Base-by-base conservation (phyloP, 2,888 invertebrate species). In the Elgonia sp. region DNA sequence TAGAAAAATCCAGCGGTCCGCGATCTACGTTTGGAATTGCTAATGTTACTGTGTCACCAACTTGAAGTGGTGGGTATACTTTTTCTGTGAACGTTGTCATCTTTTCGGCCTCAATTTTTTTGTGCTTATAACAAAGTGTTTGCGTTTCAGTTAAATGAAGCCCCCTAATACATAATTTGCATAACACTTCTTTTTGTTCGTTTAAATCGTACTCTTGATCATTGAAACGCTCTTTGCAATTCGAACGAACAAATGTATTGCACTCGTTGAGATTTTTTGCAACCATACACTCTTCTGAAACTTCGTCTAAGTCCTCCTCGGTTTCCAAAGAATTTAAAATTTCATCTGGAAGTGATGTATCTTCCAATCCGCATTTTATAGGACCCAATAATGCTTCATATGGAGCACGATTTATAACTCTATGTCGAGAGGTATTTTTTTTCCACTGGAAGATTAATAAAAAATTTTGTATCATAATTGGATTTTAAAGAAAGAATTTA, bases 361-460 rank as follows among this genome's bases (percentile, higher is more conserved):
- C 10, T 14, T 10, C 9, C 9, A 39, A 67, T 40, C 72, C 72
- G 53, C 72, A 72, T n/a, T 72, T 50, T 50, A 72, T 53, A 20
- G 50, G 72, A 9, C 72, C 50, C 5, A 72, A 14, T 7, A 53
- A 21, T 0, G 72, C 72, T 72, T 72, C 72, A 16, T 72, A 72
- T 7, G 72, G 72, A 12, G 72, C 21, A 6, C 55, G 20, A n/a
- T 72, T 72, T 20, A 72, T 21, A 12, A 72, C 29, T 53, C 53
- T 72, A 53, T 72, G 72, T 8, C 37, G 46, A 16, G 53, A 72
- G 9, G 55, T 72, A 50, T 69, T 72, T 72, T 72, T 72, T 53
- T 72, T 20, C 72, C 72, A 72, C 72, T 72, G n/a, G n/a, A n/a
- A n/a, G n/a, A n/a, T n/a, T n/a, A n/a, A n/a, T n/a, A n/a, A n/a